Evolutionary conservation across 2,888 invertebrate genomes (phyloP).

Genomic region (Arrhopalites spinosus): DNA sequence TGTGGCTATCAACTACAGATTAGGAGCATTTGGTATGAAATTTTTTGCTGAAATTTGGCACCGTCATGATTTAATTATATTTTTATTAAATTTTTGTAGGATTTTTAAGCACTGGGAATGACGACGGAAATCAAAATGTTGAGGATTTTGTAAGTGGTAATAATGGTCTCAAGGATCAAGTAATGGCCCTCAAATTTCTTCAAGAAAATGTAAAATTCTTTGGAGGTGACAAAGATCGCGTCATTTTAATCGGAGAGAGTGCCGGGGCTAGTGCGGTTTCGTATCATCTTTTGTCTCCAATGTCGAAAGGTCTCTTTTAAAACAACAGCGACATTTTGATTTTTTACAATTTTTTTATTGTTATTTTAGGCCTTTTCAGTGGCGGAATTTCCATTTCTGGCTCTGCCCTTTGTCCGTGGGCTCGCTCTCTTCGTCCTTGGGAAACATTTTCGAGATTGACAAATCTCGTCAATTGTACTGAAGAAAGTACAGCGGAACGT

Average conservation of each 20-base stretch:
- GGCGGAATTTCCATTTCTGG: constrained; percentile 5
- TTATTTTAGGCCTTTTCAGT: constrained; percentile 4
- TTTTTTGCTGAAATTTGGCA: too few species aligned
- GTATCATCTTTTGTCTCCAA: constrained; percentile 11
- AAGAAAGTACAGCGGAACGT: neutral
- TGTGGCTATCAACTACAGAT: too few species aligned
- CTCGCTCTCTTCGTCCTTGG: neutral
- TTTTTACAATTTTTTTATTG: neutral
- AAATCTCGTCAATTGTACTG: neutral
- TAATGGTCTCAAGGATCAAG: constrained; percentile 22
- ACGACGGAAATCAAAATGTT: too few species aligned
- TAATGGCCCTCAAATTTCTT: constrained; percentile 7
- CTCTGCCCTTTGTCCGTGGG: constrained; percentile 17
- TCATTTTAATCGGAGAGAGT: constrained; percentile 7
- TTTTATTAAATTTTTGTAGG: neutral
- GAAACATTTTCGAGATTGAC: constrained; percentile 8
- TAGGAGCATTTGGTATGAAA: too few species aligned
- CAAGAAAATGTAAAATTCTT: neutral
- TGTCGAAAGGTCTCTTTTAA: constrained; percentile 17
- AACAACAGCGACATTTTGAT: neutral
- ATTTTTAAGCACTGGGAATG: constrained; percentile 20
- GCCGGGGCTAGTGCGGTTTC: constrained; percentile 8
- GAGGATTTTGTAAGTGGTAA: constrained; percentile 22
- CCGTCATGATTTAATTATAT: constrained; percentile 12
- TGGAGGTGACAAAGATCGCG: neutral